Conservation (phyloP, 2,888 invertebrate genomes). For the Oscheius myriophilus region DNA sequence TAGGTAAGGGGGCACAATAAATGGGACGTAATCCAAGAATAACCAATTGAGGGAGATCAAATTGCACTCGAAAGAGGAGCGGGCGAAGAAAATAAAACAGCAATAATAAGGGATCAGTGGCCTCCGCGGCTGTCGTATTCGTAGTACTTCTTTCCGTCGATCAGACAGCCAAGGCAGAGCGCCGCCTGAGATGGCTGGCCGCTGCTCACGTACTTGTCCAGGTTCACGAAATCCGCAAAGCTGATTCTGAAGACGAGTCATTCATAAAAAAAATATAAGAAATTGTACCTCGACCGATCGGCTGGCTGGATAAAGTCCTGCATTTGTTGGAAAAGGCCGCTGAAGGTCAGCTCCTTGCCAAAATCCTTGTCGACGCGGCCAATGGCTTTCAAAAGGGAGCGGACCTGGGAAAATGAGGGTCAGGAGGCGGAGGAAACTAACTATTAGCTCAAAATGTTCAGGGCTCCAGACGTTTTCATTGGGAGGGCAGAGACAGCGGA, state of each 20-base stretch:
- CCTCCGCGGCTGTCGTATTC: conserved; percentile 18
- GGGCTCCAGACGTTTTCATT: conserved; percentile 3
- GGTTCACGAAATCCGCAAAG: not conserved
- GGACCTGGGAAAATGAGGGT: not conserved
- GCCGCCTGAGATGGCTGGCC: not conserved
- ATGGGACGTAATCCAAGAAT: not conserved
- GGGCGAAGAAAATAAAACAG: not conserved
- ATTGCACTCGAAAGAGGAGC: not conserved
- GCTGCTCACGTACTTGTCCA: conserved; percentile 13
- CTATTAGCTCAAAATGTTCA: conserved; percentile 8
- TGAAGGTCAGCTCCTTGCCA: not conserved
- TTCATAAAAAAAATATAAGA: not conserved
- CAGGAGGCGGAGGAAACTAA: not conserved
- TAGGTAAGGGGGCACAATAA: not conserved
- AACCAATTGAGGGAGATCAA: not conserved
- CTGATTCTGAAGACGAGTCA: not conserved
- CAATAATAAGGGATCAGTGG: not conserved
- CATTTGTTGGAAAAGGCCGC: not conserved
- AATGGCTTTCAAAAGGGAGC: not conserved
- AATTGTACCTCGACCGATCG: conserved; percentile 1
- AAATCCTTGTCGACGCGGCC: not conserved
- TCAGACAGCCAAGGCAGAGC: conserved; percentile 14
- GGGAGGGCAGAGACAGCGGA: conserved; percentile 11
- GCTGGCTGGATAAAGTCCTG: conserved; percentile 9
- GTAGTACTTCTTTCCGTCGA: conserved; percentile 20